Evolutionary conservation across 2,888 invertebrate genomes (phyloP).

Genomic region (Uropetala carovei): DNA sequence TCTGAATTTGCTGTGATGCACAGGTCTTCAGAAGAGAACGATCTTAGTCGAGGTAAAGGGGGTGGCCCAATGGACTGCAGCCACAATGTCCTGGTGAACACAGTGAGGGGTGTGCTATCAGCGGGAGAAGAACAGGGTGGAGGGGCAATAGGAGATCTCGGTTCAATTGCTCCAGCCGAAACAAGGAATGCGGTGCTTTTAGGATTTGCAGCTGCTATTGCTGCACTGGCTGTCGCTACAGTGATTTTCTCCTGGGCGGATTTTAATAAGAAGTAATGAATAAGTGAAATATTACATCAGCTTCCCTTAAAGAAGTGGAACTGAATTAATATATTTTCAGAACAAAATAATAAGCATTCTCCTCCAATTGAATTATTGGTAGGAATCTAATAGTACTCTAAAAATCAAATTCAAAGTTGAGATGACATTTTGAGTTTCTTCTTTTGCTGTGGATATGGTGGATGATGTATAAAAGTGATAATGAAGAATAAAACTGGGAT

Average conservation of each 20-base stretch:
- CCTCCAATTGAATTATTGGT: neutral
- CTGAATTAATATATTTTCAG: neutral
- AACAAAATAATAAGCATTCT: neutral
- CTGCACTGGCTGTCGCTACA: neutral
- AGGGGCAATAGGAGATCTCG: neutral
- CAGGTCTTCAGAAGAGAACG: constrained; percentile 25
- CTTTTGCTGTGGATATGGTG: too few species aligned
- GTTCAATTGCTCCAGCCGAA: neutral
- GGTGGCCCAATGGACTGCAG: neutral
- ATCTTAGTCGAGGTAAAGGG: neutral
- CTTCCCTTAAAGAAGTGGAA: neutral
- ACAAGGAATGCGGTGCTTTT: neutral
- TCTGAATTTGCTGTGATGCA: constrained; percentile 52
- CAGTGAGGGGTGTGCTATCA: constrained; percentile 40
- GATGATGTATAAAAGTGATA: too few species aligned
- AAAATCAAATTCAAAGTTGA: neutral
- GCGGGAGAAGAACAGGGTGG: constrained; percentile 33
- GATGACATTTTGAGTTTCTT: neutral
- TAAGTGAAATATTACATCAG: neutral
- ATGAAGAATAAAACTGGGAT: too few species aligned
- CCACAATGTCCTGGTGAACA: constrained; percentile 34
- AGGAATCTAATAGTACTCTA: neutral
- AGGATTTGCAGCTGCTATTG: neutral
- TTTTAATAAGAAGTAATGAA: neutral
- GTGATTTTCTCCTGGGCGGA: neutral